Evolutionary conservation across 2,113 vertebrate genomes (phyloP).

Genomic region (Promerops cafer): DNA sequence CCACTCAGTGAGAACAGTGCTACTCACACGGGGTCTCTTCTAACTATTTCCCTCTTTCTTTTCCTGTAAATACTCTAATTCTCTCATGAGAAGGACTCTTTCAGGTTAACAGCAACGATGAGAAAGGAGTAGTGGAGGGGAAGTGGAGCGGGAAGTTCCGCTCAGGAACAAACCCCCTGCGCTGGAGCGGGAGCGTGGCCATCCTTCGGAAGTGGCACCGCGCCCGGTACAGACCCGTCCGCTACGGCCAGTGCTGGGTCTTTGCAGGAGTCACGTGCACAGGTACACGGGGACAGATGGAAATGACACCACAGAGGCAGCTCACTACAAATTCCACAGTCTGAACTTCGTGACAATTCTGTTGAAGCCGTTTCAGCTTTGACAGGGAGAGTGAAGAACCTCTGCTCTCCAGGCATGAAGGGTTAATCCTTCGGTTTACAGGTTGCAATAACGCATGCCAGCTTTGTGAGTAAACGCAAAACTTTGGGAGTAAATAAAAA

Average conservation of each 20-base stretch:
- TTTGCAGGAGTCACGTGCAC: conserved; percentile 80
- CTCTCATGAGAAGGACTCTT: background rate
- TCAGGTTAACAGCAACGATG: conserved; percentile 82
- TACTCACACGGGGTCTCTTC: background rate
- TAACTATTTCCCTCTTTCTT: background rate
- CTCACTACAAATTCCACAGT: background rate
- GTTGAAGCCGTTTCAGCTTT: background rate
- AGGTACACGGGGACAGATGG: conserved; percentile 39
- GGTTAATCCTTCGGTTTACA: background rate
- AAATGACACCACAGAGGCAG: background rate
- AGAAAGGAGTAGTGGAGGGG: conserved; percentile 78
- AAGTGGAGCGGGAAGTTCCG: conserved; percentile 44
- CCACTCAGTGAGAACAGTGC: background rate
- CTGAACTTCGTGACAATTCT: background rate
- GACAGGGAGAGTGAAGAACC: background rate
- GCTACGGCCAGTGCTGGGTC: conserved; percentile 83
- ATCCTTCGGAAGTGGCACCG: conserved; percentile 70
- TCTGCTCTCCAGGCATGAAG: background rate
- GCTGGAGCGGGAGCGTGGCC: conserved; percentile 72
- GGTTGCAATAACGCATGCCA: background rate
- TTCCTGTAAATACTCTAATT: background rate
- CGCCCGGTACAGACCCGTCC: conserved; percentile 47
- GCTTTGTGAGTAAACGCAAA: background rate
- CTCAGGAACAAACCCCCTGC: conserved; percentile 39
- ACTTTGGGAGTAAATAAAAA: background rate